Conservation (phyloP, 2,113 vertebrate species). For the Cynopterus brachyotis region DNA sequence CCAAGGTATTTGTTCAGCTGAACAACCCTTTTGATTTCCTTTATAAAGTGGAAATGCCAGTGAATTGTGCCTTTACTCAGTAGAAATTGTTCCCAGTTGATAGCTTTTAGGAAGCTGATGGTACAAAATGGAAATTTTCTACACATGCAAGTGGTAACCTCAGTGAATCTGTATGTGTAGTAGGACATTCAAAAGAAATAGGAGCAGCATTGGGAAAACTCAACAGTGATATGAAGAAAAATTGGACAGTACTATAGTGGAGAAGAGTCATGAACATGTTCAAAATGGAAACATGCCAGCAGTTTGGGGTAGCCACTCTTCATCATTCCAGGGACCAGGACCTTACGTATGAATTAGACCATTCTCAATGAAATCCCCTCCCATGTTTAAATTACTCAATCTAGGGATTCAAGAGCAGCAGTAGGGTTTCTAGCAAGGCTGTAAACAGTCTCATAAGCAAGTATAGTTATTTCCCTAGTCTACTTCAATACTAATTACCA, state of each 20-base stretch:
- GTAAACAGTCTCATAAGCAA: background rate
- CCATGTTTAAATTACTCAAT: background rate
- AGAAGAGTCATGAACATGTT: background rate
- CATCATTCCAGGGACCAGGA: background rate
- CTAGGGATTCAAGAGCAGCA: background rate
- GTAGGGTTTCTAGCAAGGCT: background rate
- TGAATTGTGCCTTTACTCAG: background rate
- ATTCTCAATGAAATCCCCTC: background rate
- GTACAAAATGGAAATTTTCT: slow-evolving; percentile 24
- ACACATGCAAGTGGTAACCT: background rate
- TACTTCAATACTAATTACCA: background rate
- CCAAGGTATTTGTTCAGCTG: background rate
- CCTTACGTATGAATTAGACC: background rate
- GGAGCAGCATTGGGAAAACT: background rate
- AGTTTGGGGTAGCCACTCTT: background rate
- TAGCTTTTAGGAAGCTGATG: background rate
- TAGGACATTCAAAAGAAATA: background rate
- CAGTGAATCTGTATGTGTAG: background rate
- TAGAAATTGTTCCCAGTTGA: background rate
- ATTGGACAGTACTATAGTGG: too few relatives aligned
- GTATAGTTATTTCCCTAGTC: background rate
- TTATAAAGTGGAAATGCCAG: background rate
- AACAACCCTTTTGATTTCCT: background rate
- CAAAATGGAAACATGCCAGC: background rate
- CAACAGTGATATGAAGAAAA: background rate